Conservation (phyloP, 2,113 vertebrate genomes). For the Corythornis vintsioides region DNA sequence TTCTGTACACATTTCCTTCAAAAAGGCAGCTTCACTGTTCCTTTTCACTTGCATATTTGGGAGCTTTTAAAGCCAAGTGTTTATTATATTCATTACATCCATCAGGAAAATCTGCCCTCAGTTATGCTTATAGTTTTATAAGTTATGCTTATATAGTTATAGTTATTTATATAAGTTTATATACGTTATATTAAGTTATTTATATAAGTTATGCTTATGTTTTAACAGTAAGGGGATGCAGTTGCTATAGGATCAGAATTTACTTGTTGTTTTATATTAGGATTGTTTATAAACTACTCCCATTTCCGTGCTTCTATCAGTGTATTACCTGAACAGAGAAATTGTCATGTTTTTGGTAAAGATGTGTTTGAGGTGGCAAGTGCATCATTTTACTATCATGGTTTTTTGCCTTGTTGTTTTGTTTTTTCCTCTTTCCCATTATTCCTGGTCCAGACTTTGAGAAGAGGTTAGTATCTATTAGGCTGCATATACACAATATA, state of each 20-base stretch:
- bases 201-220: too few species aligned
- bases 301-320: background rate
- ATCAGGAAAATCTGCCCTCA: background rate
- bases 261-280: background rate
- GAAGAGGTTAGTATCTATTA: background rate
- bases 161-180: too few species aligned
- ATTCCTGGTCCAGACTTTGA: background rate
- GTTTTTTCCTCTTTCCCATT: background rate
- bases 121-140: too few species aligned
- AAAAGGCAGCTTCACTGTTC: background rate
- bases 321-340: background rate
- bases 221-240: background rate
- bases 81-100: background rate
- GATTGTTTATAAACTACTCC: background rate
- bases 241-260: background rate
- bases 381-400: background rate
- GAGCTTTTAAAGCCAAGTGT: background rate
- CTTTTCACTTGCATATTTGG: background rate
- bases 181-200: too few species aligned
- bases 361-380: background rate
- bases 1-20: background rate
- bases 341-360: background rate
- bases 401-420: background rate
- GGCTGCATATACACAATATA: background rate
- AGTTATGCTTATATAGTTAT: too few species aligned